These are phyloP conservation scores for Otis tarda DNA, from an alignment of 2,113 vertebrate genomes.

Conservation along the genomic window DNA sequence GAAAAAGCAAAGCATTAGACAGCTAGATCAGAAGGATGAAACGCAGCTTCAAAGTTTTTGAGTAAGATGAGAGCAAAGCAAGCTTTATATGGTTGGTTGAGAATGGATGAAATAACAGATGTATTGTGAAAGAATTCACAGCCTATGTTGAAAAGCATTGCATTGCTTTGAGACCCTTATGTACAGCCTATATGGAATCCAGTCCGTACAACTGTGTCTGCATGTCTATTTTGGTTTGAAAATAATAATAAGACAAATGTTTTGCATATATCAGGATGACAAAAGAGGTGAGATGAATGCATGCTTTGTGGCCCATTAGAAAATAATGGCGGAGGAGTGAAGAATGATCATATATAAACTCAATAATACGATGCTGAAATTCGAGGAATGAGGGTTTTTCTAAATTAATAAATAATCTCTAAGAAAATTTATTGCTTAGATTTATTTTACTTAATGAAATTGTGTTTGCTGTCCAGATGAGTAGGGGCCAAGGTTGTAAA, in stretches of 20 bases:
- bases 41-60: not conserved
- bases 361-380: not conserved
- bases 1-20: not conserved
- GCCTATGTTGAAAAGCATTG: not conserved
- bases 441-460: not conserved
- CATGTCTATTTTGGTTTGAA: not conserved
- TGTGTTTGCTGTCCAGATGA: not conserved
- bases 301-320: not conserved
- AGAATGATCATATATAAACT: not conserved
- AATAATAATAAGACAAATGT: not conserved
- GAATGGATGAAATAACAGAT: not conserved
- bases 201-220: not conserved
- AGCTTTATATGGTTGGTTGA: not conserved
- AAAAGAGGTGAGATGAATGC: not conserved
- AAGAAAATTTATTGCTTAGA: not conserved
- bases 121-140: not conserved
- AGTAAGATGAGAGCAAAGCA: not conserved
- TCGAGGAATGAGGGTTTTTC: fast-evolving
- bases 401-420: not conserved
- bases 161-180: not conserved
- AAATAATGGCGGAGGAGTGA: not conserved
- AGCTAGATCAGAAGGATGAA: constrained; percentile 8
- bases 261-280: not conserved
- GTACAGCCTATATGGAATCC: not conserved
- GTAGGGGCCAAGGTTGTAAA: not conserved